A percentile compares a stretch with the other conserved stretches of the same genome.
Evolutionary conservation across 35 echinoderm and acorn worm genomes (phyloP).

Genomic region (Eucidaris tribuloides): DNA sequence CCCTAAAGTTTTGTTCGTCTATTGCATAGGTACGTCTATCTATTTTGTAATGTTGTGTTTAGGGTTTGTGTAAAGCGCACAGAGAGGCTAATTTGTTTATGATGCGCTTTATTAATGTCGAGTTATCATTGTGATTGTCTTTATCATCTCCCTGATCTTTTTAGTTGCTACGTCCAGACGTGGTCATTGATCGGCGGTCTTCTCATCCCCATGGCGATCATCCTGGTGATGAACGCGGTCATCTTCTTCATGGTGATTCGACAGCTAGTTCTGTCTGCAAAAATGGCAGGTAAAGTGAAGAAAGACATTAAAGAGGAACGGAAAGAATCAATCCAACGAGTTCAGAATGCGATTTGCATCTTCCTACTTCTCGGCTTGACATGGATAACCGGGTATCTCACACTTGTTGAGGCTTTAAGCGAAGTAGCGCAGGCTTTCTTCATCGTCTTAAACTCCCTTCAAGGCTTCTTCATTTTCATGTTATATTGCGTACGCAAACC

Average conservation of each 20-base stretch:
- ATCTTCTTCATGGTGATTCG: constrained; percentile 49
- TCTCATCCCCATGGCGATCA: neutral
- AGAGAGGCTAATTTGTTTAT: too few species aligned
- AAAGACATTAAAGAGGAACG: neutral
- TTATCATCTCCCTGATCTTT: neutral
- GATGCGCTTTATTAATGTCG: too few species aligned
- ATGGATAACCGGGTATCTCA: constrained; percentile 42
- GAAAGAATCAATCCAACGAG: neutral
- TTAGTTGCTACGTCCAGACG: constrained; percentile 29
- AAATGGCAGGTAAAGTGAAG: neutral
- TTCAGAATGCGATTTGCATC: constrained; percentile 2
- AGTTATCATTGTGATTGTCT: too few species aligned
- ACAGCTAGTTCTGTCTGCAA: neutral
- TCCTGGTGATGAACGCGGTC: constrained; percentile 4
- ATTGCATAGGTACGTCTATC: too few species aligned
- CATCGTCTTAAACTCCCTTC: constrained; percentile 69
- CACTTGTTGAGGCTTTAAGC: neutral
- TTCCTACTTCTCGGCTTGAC: constrained; percentile 45
- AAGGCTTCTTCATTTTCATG: constrained; percentile 73
- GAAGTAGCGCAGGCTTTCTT: constrained; percentile 46
- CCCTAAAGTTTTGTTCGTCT: too few species aligned
- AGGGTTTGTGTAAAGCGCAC: too few species aligned
- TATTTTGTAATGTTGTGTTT: too few species aligned
- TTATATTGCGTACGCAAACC: constrained; percentile 39
- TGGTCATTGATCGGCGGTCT: constrained; percentile 8